These are phyloP conservation scores for Holothuria glaberrima DNA, from an alignment of 35 echinoderm and acorn worm genomes.

Conservation along the genomic window DNA sequence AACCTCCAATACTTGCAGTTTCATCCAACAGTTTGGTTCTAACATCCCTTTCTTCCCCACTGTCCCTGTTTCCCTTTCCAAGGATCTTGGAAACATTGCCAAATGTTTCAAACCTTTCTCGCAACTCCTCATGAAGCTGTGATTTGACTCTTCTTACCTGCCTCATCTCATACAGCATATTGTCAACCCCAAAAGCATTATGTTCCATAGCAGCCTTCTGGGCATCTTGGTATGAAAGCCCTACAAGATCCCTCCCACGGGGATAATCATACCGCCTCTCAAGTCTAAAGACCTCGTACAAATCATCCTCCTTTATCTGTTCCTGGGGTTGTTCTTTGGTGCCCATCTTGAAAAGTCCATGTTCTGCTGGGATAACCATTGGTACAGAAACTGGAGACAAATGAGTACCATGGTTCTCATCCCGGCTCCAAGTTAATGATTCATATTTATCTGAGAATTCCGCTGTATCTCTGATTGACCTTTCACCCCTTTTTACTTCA, in stretches of 20 bases:
- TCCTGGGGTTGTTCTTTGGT: conserved; percentile 1
- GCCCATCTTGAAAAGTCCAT: conserved; percentile 19
- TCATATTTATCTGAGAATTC: not conserved
- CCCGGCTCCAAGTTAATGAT: not conserved
- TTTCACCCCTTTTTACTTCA: not conserved
- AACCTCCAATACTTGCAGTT: too few relatives aligned
- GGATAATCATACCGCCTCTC: conserved; percentile 45
- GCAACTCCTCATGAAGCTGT: conserved; percentile 67
- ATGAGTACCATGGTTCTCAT: not conserved
- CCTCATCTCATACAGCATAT: conserved; percentile 69
- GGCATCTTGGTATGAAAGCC: conserved; percentile 31
- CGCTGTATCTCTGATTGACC: too few relatives aligned
- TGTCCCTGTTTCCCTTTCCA: not conserved
- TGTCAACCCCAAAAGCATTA: conserved; percentile 66
- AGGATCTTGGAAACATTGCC: conserved; percentile 2
- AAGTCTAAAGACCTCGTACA: conserved; percentile 25
- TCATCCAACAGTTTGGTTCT: too few relatives aligned
- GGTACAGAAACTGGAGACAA: conserved; percentile 14
- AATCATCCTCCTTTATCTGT: conserved; percentile 1
- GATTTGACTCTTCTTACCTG: conserved; percentile 62
- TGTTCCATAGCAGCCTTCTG: conserved; percentile 58
- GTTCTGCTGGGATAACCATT: not conserved
- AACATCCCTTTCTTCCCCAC: not conserved
- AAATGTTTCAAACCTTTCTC: conserved; percentile 50
- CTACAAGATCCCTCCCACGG: not conserved